Conservation (phyloP, 2,888 invertebrate species). For the Lasioglossum malachurum region DNA sequence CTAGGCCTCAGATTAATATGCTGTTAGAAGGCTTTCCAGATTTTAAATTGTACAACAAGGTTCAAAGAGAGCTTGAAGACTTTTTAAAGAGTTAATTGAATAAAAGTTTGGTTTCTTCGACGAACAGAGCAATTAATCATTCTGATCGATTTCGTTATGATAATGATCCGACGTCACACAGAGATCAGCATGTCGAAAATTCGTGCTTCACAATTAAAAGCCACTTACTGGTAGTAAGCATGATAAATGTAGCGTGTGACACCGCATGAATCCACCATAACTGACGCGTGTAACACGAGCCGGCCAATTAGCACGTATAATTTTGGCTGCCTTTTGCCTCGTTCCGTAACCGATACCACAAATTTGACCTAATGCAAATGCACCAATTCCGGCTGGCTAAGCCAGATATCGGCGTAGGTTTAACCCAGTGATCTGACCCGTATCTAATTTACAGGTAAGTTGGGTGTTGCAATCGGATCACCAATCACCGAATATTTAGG, state of each 20-base stretch:
- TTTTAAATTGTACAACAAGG: no score
- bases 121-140: not conserved
- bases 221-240: conserved; percentile 33
- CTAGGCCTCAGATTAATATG: no score
- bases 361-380: conserved; percentile 61
- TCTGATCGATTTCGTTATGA: not conserved
- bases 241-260: conserved; percentile 29
- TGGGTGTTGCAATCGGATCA: conserved; percentile 44
- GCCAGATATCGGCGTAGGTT: conserved; percentile 61
- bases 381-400: conserved; percentile 55
- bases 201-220: conserved; percentile 27
- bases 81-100: not conserved
- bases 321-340: conserved; percentile 54
- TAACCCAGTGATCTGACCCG: conserved; percentile 63
- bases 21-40: no score
- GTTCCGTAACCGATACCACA: conserved; percentile 55
- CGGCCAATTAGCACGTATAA: conserved; percentile 57
- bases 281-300: conserved; percentile 16
- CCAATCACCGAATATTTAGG: conserved; percentile 37
- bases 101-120: not conserved
- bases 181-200: conserved; percentile 17
- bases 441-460: conserved; percentile 62
- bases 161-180: not conserved
- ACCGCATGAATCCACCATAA: conserved; percentile 37
- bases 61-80: no score